Conservation (phyloP, 2,888 invertebrate genomes). For the Caenorhabditis sp. region DNA sequence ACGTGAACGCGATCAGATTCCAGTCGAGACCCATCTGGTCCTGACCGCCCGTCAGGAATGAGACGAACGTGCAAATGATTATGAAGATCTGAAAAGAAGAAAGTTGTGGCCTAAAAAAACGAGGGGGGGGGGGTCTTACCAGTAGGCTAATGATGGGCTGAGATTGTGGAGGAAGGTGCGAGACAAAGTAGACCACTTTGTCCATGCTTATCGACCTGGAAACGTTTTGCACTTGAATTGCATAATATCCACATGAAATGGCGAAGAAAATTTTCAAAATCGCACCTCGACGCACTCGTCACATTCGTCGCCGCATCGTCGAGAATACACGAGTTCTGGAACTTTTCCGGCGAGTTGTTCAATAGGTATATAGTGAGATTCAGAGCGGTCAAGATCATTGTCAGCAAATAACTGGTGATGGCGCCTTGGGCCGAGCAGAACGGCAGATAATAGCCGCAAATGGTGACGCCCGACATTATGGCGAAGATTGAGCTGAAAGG, state of each 20-base stretch:
- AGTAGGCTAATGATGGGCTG: conserved; percentile 55
- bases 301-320: conserved; percentile 22
- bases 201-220: conserved; percentile 54
- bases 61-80: conserved; percentile 55
- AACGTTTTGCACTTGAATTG: not conserved
- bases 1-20: conserved; percentile 69
- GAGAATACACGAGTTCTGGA: conserved; percentile 44
- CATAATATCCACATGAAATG: too few relatives aligned
- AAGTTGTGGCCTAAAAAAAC: too few relatives aligned
- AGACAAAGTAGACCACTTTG: conserved; percentile 37
- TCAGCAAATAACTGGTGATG: conserved; percentile 49
- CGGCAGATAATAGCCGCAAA: conserved; percentile 68
- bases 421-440: conserved; percentile 63
- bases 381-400: conserved; percentile 20
- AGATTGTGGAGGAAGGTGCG: conserved; percentile 51
- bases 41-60: conserved; percentile 64
- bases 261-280: too few relatives aligned
- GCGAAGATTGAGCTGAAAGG: conserved; percentile 60
- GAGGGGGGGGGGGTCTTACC: conserved; percentile 1
- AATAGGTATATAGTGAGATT: conserved; percentile 36
- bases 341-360: conserved; percentile 41
- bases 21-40: conserved; percentile 71
- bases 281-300: not conserved
- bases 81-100: conserved; percentile 55
- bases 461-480: conserved; percentile 55